Percentiles rank a stretch among this genome's conserved stretches.
phyloP scores from a whole-genome alignment of 1,140 invertebrate species.

The Aphelinus certus region DNA sequence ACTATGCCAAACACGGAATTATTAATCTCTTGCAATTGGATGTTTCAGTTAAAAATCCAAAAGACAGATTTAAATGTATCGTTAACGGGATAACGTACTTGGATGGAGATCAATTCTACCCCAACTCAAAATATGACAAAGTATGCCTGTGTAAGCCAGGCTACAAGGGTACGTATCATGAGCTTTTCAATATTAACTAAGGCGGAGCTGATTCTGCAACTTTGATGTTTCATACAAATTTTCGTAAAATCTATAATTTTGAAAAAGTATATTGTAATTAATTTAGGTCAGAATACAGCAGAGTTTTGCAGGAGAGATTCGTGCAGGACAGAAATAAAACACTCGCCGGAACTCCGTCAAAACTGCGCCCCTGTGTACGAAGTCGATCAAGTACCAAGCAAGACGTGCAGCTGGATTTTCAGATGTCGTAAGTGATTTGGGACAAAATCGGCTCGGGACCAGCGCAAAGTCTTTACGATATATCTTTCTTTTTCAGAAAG shows the following conservation, averaged over 20 bases:
- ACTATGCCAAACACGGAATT: neutral
- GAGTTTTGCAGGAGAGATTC: neutral
- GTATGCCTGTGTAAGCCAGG: conserved; percentile 44
- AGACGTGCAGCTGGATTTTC: conserved; percentile 36
- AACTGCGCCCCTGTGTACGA: conserved; percentile 52
- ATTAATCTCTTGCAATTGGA: no score
- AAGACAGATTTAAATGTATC: conserved; percentile 7
- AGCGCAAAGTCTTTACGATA: neutral
- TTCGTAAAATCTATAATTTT: no score
- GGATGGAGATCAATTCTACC: conserved; percentile 48
- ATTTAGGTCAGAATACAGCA: no score
- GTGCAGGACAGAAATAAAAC: conserved; percentile 43
- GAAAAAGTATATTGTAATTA: no score
- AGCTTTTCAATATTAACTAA: no score
- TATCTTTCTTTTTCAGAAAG: conserved; percentile 42
- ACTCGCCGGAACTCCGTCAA: conserved; percentile 23
- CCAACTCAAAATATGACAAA: conserved; percentile 13
- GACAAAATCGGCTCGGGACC: neutral
- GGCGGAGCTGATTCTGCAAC: no score
- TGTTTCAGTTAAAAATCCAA: neutral
- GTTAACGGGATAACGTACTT: no score
- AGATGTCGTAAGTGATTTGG: conserved; percentile 54
- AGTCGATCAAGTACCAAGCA: conserved; percentile 37
- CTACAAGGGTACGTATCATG: conserved; percentile 30
- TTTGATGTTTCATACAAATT: no score